phyloP scores from a whole-genome alignment of 1,140 invertebrate species.

The Drosophila santomea region DNA sequence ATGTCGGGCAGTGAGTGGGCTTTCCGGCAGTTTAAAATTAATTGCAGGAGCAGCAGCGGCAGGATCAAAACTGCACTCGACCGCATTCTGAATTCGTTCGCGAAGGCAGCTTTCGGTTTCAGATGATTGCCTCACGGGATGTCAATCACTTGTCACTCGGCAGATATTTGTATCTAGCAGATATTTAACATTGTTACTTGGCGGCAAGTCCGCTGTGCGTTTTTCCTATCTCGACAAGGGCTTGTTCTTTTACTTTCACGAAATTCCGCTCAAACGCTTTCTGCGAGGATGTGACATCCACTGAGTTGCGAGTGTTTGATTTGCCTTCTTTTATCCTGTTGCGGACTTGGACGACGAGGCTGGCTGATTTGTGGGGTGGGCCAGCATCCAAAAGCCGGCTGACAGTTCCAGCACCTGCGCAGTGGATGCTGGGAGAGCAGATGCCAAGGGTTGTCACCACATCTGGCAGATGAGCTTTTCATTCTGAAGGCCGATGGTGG shows the following conservation, averaged over 20 bases:
- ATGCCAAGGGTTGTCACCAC: constrained; percentile 1
- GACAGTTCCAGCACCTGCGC: constrained; percentile 69
- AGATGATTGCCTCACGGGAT: not conserved
- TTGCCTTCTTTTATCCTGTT: constrained; percentile 71
- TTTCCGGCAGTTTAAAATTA: constrained; percentile 26
- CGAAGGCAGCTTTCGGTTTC: constrained; percentile 12
- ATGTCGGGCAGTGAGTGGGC: constrained; percentile 68
- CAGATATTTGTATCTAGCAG: constrained; percentile 5
- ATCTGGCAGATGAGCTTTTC: constrained; percentile 21
- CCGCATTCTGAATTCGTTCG: constrained; percentile 42
- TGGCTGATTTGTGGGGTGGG: constrained; percentile 23
- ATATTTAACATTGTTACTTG: constrained; percentile 40
- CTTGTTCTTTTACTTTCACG: constrained; percentile 3
- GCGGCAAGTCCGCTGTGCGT: constrained; percentile 27
- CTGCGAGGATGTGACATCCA: constrained; percentile 67
- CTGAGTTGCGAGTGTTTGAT: constrained; percentile 47
- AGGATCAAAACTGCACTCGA: constrained; percentile 24
- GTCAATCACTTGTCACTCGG: constrained; percentile 19
- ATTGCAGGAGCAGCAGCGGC: constrained; percentile 51
- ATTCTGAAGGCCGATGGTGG: constrained; percentile 15
- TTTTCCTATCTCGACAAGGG: constrained; percentile 9
- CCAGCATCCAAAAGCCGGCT: constrained; percentile 71
- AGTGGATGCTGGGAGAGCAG: constrained; percentile 47
- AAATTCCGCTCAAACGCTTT: constrained; percentile 14
- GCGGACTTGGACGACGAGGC: constrained; percentile 14